A percentile compares a stretch with the other conserved stretches of the same genome.
These are phyloP conservation scores for Indicator maculatus DNA, from an alignment of 2,113 vertebrate genomes.

Conservation along the genomic window DNA sequence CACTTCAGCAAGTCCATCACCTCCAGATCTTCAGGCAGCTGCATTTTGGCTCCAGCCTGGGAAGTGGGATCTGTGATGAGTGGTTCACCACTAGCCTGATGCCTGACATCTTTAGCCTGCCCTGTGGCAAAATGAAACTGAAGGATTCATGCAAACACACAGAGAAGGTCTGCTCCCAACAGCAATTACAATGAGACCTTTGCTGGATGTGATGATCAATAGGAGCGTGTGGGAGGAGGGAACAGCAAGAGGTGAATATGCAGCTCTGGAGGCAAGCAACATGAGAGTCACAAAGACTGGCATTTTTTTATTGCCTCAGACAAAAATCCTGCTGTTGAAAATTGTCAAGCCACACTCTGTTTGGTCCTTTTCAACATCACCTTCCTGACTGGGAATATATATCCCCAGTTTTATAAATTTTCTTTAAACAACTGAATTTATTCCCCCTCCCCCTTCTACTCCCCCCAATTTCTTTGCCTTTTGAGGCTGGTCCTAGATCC, in stretches of 20 bases:
- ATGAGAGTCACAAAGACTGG: neutral
- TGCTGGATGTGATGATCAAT: neutral
- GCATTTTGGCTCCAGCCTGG: neutral
- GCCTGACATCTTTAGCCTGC: neutral
- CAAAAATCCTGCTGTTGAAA: neutral
- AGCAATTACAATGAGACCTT: constrained; percentile 25
- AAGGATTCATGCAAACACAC: neutral
- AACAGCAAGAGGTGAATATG: neutral
- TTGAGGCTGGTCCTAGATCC: neutral
- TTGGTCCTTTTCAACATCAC: neutral
- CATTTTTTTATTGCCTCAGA: neutral
- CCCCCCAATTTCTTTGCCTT: neutral
- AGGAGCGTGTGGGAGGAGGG: neutral
- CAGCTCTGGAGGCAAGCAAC: constrained; percentile 1
- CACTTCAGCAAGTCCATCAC: neutral
- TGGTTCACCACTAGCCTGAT: neutral
- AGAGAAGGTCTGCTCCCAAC: neutral
- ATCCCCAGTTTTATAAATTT: neutral
- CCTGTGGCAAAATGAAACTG: neutral
- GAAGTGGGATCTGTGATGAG: rapidly evolving
- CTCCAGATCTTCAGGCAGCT: neutral
- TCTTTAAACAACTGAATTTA: neutral
- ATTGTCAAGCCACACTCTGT: neutral
- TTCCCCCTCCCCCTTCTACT: no score
- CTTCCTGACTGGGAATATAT: neutral